Percentiles rank a stretch among this genome's conserved stretches.
These are phyloP conservation scores for Manis pentadactyla DNA, from an alignment of 2,797 vertebrate genomes.

Conservation along the genomic window DNA sequence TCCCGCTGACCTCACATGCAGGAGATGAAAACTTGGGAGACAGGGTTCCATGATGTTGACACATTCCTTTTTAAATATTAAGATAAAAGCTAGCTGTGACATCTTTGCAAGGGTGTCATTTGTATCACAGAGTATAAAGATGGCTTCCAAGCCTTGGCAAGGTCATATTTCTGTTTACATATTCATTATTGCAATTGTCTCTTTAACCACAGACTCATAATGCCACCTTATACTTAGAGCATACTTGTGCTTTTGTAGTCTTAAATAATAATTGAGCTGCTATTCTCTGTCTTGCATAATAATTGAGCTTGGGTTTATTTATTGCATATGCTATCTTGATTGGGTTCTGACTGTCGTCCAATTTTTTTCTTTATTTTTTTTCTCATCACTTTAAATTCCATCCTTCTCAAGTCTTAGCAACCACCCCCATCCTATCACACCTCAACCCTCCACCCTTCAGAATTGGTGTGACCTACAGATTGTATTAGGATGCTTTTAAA, in stretches of 20 bases:
- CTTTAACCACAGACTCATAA: background rate
- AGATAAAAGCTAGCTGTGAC: background rate
- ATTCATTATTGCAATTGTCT: conserved; percentile 39
- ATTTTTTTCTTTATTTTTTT: background rate
- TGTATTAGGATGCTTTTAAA: background rate
- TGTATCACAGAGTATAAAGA: background rate
- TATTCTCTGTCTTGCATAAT: conserved; percentile 22
- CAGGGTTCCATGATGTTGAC: background rate
- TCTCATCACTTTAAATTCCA: conserved; percentile 11
- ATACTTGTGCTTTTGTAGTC: conserved; percentile 36
- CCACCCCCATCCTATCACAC: background rate
- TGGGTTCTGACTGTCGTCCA: conserved; percentile 20
- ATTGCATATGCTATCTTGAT: conserved; percentile 42
- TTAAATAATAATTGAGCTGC: conserved; percentile 58
- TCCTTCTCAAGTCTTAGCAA: background rate
- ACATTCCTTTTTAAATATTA: conserved; percentile 33
- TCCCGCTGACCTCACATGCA: background rate
- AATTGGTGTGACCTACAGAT: background rate
- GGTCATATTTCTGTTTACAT: conserved; percentile 36
- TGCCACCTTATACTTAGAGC: conserved; percentile 16
- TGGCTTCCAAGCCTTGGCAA: conserved; percentile 8
- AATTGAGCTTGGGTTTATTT: conserved; percentile 47
- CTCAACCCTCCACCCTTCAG: background rate
- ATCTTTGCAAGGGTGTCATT: background rate
- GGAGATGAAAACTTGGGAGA: background rate